Evolutionary conservation across 1,140 invertebrate species (phyloP).

Genomic region (Araneus ventricosus): DNA sequence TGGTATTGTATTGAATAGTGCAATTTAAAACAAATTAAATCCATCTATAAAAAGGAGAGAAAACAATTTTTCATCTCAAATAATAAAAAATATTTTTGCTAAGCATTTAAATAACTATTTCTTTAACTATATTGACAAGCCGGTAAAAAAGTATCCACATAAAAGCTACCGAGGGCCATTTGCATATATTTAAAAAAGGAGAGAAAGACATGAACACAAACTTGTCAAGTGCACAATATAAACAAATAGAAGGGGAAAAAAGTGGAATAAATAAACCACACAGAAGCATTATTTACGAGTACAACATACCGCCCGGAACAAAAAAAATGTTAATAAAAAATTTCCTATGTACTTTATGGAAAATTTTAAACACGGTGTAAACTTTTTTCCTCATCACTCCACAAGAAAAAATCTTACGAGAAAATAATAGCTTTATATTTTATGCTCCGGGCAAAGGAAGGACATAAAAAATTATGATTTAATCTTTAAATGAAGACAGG

Average conservation of each 20-base stretch:
- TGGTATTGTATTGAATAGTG: too few species aligned
- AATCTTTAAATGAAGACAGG: constrained; percentile 32
- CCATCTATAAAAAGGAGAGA: too few species aligned
- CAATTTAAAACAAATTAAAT: too few species aligned
- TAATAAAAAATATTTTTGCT: too few species aligned
- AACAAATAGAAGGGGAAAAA: neutral
- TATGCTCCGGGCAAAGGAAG: neutral
- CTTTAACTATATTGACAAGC: too few species aligned
- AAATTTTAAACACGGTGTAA: neutral
- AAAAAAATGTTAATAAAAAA: neutral
- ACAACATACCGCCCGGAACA: neutral
- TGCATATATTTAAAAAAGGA: neutral
- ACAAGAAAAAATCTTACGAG: neutral
- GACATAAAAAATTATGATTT: neutral
- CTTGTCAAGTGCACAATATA: neutral
- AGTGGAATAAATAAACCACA: neutral
- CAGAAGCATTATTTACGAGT: neutral
- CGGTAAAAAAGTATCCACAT: too few species aligned
- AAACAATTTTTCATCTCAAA: too few species aligned
- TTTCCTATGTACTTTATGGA: neutral
- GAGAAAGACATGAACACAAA: neutral
- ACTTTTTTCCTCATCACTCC: neutral
- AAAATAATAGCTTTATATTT: constrained; percentile 28
- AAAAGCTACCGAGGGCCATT: too few species aligned
- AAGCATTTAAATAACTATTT: too few species aligned